Base-by-base conservation (phyloP, 1,140 invertebrate species). In the Littorina saxatilis region DNA sequence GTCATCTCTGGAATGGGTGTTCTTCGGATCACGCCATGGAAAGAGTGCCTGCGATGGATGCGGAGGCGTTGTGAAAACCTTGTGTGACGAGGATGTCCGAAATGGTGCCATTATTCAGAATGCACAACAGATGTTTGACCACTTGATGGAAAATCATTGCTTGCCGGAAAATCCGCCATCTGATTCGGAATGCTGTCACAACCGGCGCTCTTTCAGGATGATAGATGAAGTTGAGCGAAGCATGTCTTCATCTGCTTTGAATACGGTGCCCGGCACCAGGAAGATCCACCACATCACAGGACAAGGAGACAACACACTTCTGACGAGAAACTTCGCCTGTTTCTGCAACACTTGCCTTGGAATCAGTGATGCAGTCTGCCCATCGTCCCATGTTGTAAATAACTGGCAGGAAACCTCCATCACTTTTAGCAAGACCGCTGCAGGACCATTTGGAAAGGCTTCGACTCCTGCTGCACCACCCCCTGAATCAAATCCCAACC, bases 1-100 rank as follows among this genome's bases (percentile, higher is more conserved):
- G 20, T 37, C 68, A 4, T 7, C 5, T 72, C 35, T 39, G 13
- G 68, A 72, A 32, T 23, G 68, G 32, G n/a, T 23, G 17, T 72
- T n/a, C 35, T 72, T 72, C n/a, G 68, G 68, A 9, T 72, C 68
- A 5, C 11, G 68, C 7, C 68, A 72, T 72, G 68, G 68, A 32
- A 72, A 72, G n/a, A 23, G n/a, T 5, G 5, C 68, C 13, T 72
- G 68, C 35, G 68, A 72, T 37, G 68, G 9, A 20, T 72, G 68
- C n/a, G 68, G 68, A 17, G 68, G 68, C 9, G 68, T 72, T 5
- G 68, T 72, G 4, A 72, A 72, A 35, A 15, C 13, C 17, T 17
- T 35, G 13, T 27, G 17, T 20, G 68, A 72, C 35, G 68, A 72
- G 7, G 68, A 72, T 35, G 15, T 17, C 35, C 13, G 15, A 32